phyloP scores from a whole-genome alignment of 2,888 invertebrate genomes.

The Dexiosoma caninum region DNA sequence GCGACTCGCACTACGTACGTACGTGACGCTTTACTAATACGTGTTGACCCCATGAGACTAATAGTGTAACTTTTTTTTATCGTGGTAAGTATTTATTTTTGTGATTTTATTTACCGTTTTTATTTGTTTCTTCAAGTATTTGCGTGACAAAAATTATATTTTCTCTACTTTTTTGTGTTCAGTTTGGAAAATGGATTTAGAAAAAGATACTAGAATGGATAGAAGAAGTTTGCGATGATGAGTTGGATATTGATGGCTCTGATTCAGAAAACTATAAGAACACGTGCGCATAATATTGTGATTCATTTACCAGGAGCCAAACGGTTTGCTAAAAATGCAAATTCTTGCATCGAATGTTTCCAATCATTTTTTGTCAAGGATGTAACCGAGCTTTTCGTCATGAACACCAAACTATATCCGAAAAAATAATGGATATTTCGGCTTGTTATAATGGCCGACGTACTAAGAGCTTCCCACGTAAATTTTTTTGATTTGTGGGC shows the following conservation, averaged over 20 bases:
- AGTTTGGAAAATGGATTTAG: neutral
- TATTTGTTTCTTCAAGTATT: neutral
- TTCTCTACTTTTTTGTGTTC: neutral
- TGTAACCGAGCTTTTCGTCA: slow-evolving; percentile 27
- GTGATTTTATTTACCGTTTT: neutral
- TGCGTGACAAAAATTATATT: neutral
- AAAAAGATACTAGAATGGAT: neutral
- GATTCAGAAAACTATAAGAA: neutral
- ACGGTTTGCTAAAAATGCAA: slow-evolving; percentile 10
- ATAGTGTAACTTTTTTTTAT: no score
- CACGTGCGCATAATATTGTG: slow-evolving; percentile 15
- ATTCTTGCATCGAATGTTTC: slow-evolving; percentile 8
- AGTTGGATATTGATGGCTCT: neutral
- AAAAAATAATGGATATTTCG: slow-evolving; percentile 21
- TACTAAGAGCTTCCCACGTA: slow-evolving; percentile 13
- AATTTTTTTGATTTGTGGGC: slow-evolving; percentile 7
- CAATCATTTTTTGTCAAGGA: slow-evolving; percentile 35
- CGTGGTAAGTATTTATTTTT: neutral
- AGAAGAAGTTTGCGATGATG: neutral
- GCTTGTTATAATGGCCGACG: slow-evolving; percentile 6
- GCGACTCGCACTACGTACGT: no score
- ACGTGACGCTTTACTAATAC: no score
- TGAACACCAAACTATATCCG: slow-evolving; percentile 29
- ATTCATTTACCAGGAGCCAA: slow-evolving; percentile 7
- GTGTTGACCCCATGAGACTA: no score